Conservation (phyloP, 2,888 invertebrate species). For the Dorcus parallelipipedus region DNA sequence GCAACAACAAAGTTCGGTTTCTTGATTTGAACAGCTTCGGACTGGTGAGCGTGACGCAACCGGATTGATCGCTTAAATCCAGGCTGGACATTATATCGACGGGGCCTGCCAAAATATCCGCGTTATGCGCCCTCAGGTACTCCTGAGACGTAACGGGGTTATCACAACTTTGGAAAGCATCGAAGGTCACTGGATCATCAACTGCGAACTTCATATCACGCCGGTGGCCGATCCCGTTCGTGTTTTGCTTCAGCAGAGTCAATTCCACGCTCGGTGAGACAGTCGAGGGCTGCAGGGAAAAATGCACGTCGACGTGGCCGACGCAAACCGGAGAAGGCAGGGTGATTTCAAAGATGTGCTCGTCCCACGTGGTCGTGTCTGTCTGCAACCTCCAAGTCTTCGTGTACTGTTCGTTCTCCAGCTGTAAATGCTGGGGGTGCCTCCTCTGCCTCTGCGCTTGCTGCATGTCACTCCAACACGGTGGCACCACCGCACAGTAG, state of each 20-base stretch:
- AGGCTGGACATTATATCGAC: slow-evolving; percentile 76
- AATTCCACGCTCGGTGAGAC: slow-evolving; percentile 69
- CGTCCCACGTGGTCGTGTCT: slow-evolving; percentile 87
- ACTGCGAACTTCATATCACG: slow-evolving; percentile 43
- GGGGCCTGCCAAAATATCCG: slow-evolving; percentile 88
- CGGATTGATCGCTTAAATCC: slow-evolving; percentile 81
- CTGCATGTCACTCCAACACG: slow-evolving; percentile 91
- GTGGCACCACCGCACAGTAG: slow-evolving; percentile 85
- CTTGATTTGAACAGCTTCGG: slow-evolving; percentile 77
- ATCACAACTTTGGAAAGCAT: slow-evolving; percentile 51
- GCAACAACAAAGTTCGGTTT: slow-evolving; percentile 58
- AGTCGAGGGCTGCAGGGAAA: slow-evolving; percentile 75
- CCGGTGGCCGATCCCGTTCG: slow-evolving; percentile 57
- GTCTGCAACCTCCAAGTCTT: slow-evolving; percentile 87
- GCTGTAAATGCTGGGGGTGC: slow-evolving; percentile 77
- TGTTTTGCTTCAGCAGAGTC: slow-evolving; percentile 65
- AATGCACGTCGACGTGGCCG: slow-evolving; percentile 88
- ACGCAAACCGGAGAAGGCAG: slow-evolving; percentile 73
- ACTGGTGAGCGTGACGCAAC: slow-evolving; percentile 81
- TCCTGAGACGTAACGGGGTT: slow-evolving; percentile 78
- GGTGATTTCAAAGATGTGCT: slow-evolving; percentile 86
- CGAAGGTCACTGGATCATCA: slow-evolving; percentile 53
- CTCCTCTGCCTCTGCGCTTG: slow-evolving; percentile 87
- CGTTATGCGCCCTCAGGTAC: slow-evolving; percentile 82
- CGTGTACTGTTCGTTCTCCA: slow-evolving; percentile 67